These are phyloP conservation scores for Brevimyrus niger DNA, from an alignment of 2,113 vertebrate species.

Conservation along the genomic window DNA sequence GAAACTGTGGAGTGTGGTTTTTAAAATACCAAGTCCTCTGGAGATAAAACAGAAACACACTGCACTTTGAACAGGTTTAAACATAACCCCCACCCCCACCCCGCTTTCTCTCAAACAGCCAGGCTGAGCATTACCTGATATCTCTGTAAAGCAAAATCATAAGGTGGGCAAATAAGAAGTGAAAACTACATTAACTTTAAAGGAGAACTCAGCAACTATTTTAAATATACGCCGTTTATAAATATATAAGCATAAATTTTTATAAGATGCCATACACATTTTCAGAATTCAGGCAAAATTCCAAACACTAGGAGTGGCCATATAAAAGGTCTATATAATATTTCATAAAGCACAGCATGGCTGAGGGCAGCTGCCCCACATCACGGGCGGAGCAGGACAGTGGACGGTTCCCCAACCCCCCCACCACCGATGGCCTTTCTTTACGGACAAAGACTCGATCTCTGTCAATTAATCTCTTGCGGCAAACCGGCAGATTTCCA, in stretches of 20 bases:
- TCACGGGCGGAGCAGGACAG: background rate
- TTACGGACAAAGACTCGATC: conserved; percentile 54
- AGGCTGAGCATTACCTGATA: background rate
- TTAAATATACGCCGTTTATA: background rate
- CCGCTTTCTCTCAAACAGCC: background rate
- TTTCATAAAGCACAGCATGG: background rate
- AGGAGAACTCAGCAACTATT: background rate
- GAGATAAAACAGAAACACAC: background rate
- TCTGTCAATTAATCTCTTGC: conserved; percentile 43
- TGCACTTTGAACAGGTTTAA: background rate
- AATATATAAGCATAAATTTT: background rate
- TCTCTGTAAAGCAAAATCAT: background rate
- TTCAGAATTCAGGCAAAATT: background rate
- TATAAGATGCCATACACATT: background rate
- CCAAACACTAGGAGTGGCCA: background rate
- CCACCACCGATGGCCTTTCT: conserved; percentile 54
- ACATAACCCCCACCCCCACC: background rate
- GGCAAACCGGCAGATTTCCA: conserved; percentile 47
- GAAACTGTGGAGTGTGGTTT: background rate
- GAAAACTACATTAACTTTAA: background rate
- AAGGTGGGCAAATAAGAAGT: background rate
- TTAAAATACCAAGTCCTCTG: background rate
- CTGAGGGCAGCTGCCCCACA: background rate
- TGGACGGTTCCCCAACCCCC: background rate
- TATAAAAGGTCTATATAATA: background rate